Conservation (phyloP, 2,113 vertebrate species). For the Cacatua alba region DNA sequence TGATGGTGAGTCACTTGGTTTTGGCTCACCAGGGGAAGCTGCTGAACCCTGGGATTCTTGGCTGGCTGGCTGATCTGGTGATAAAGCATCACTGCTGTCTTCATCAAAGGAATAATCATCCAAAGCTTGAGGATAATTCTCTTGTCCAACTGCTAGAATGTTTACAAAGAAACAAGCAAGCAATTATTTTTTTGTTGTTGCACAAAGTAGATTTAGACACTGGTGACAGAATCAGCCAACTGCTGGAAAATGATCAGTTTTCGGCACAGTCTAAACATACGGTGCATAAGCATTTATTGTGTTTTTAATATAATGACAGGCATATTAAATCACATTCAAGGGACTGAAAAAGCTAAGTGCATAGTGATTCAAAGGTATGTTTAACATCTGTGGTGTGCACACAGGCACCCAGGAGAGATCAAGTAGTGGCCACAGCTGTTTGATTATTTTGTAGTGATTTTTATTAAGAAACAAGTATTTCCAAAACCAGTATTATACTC, state of each 20-base stretch:
- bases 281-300: not conserved
- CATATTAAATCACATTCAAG: not conserved
- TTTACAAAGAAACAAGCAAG: constrained; percentile 17
- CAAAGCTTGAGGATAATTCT: constrained; percentile 86
- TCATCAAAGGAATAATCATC: constrained; percentile 91
- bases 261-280: not conserved
- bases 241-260: not conserved
- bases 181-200: not conserved
- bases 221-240: not conserved
- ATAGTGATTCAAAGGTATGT: not conserved
- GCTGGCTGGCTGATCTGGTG: constrained; percentile 94
- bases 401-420: not conserved
- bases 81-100: constrained; percentile 93
- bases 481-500: not conserved
- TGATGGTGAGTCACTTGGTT: constrained; percentile 80
- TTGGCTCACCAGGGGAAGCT: constrained; percentile 87
- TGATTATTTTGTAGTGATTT: not conserved
- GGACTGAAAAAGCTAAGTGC: not conserved
- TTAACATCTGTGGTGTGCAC: not conserved
- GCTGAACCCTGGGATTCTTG: constrained; percentile 92
- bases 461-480: not conserved
- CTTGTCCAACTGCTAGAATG: constrained; percentile 82
- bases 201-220: not conserved
- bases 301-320: not conserved
- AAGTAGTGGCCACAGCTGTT: not conserved